Evolutionary conservation across 2,113 vertebrate genomes (phyloP).

Genomic region (Psephotus haematonotus): DNA sequence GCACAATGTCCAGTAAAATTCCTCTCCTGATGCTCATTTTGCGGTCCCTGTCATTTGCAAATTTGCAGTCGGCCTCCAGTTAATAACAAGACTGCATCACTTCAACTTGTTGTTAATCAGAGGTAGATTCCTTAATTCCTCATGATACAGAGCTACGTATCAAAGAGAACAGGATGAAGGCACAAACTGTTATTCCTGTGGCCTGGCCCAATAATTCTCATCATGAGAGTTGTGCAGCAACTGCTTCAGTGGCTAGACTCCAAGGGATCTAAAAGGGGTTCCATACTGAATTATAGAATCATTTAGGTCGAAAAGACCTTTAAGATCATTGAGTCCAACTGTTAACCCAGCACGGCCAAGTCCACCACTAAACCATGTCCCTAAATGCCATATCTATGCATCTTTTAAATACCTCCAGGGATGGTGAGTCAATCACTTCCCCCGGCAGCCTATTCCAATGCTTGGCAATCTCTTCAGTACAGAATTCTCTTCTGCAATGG

Average conservation of each 20-base stretch:
- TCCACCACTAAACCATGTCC: not conserved
- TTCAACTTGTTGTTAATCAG: not conserved
- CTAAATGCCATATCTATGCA: not conserved
- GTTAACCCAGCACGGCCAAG: not conserved
- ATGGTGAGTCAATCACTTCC: not conserved
- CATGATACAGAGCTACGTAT: accelerated
- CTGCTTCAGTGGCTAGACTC: not conserved
- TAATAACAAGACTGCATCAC: not conserved
- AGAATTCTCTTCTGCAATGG: not conserved
- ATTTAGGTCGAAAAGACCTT: not conserved
- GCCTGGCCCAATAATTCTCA: not conserved
- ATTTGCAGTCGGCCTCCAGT: accelerated
- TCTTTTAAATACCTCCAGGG: not conserved
- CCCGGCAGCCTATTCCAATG: not conserved
- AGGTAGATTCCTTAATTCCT: not conserved
- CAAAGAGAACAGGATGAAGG: not conserved
- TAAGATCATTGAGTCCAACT: not conserved
- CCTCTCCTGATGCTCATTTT: not conserved
- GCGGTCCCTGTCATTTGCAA: not conserved
- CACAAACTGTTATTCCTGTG: not conserved
- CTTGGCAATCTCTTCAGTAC: not conserved
- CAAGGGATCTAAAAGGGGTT: not conserved
- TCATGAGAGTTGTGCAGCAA: not conserved
- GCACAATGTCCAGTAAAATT: accelerated
- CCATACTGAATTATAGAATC: not conserved